phyloP scores from a whole-genome alignment of 2,797 vertebrate species.

The Pseudomugil tenellus region DNA sequence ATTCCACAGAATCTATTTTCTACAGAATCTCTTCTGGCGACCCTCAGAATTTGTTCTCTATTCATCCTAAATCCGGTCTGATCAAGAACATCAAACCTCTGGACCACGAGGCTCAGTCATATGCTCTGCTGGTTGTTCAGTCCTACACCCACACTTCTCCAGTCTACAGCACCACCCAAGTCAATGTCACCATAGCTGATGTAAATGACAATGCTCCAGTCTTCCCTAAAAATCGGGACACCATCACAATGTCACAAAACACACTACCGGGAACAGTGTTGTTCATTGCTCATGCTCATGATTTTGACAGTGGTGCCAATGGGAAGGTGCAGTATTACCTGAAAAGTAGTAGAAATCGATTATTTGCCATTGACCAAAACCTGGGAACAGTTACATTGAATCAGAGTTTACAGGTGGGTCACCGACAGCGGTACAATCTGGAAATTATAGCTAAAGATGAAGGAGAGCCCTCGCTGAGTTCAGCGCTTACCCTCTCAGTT shows the following conservation, averaged over 20 bases:
- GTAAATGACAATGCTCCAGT: slow-evolving; percentile 89
- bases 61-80: slow-evolving; percentile 86
- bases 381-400: slow-evolving; percentile 86
- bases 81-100: slow-evolving; percentile 83
- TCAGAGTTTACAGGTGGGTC: slow-evolving; percentile 63
- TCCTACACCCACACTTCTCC: slow-evolving; percentile 81
- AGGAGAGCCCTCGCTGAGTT: slow-evolving; percentile 82
- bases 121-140: slow-evolving; percentile 85
- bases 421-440: slow-evolving; percentile 70
- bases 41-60: slow-evolving; percentile 82
- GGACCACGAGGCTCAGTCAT: slow-evolving; percentile 86
- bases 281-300: slow-evolving; percentile 89
- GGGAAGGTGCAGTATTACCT: slow-evolving; percentile 85
- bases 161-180: slow-evolving; percentile 86
- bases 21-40: slow-evolving; percentile 92
- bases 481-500: slow-evolving; percentile 80
- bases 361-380: slow-evolving; percentile 81
- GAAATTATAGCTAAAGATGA: slow-evolving; percentile 86
- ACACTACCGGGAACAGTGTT: slow-evolving; percentile 85
- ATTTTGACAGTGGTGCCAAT: slow-evolving; percentile 87
- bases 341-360: slow-evolving; percentile 49
- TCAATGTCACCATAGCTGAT: slow-evolving; percentile 87
- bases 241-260: slow-evolving; percentile 79
- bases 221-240: slow-evolving; percentile 78
- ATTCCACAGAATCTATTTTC: slow-evolving; percentile 80